A percentile compares a stretch with the other conserved stretches of the same genome.
Conservation (phyloP, 2,888 invertebrate species). For the Aspidapion aeneum region DNA sequence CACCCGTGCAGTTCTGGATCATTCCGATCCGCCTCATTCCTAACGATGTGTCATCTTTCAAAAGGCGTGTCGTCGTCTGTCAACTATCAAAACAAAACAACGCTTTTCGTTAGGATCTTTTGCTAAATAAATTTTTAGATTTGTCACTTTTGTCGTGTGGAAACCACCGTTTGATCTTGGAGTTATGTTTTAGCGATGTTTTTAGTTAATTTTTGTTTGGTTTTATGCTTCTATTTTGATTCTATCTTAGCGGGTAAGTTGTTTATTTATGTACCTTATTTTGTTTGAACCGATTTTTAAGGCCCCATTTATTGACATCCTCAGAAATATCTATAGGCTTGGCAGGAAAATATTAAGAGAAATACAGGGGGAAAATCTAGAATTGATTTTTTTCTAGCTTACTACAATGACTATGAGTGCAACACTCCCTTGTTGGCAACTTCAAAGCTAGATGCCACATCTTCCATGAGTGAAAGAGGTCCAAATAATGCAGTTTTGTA, state of each 20-base stretch:
- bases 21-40: no score
- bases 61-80: not conserved
- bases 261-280: constrained; percentile 5
- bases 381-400: constrained; percentile 44
- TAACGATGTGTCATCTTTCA: not conserved
- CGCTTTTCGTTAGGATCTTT: not conserved
- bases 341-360: no score
- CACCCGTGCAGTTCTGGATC: no score
- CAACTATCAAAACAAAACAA: not conserved
- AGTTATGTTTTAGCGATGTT: constrained; percentile 24
- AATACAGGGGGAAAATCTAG: no score
- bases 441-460: constrained; percentile 75
- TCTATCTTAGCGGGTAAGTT: constrained; percentile 23
- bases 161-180: no score
- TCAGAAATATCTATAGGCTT: no score
- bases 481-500: constrained; percentile 82
- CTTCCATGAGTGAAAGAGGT: constrained; percentile 74
- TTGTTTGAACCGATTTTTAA: not conserved
- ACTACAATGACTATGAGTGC: constrained; percentile 68
- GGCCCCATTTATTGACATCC: not conserved
- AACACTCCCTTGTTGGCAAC: constrained; percentile 72
- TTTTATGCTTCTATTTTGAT: constrained; percentile 21
- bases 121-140: no score
- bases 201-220: constrained; percentile 24
- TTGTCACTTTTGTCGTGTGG: no score